phyloP scores from a whole-genome alignment of 2,888 invertebrate genomes.

The Apocheima hispidaria region DNA sequence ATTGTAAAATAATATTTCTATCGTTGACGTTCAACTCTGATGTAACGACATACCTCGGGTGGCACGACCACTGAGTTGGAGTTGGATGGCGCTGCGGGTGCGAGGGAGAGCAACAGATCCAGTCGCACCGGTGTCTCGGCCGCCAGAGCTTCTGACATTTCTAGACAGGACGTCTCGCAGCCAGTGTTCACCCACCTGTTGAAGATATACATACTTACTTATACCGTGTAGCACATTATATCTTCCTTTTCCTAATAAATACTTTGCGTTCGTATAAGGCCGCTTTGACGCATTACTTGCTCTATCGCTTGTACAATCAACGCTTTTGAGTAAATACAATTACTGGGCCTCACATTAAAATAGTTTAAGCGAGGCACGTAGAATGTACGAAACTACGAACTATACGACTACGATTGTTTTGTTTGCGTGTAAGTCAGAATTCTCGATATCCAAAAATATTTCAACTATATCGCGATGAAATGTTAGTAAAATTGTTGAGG shows the following conservation, averaged over 20 bases:
- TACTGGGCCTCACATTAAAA: too few species aligned
- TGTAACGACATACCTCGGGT: conserved; percentile 70
- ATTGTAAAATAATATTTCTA: too few species aligned
- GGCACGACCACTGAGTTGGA: conserved; percentile 91
- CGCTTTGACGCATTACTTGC: too few species aligned
- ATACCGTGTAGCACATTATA: background rate
- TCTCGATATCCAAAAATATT: too few species aligned
- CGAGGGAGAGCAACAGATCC: conserved; percentile 93
- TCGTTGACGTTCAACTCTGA: too few species aligned
- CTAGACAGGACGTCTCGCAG: conserved; percentile 92
- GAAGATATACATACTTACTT: background rate
- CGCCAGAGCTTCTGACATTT: conserved; percentile 94
- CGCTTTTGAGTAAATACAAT: too few species aligned
- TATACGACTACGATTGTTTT: background rate
- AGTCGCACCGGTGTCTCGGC: conserved; percentile 96
- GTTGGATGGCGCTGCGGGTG: conserved; percentile 92
- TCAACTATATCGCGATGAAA: background rate
- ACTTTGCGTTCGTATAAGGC: too few species aligned
- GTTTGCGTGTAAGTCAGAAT: background rate
- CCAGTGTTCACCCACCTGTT: conserved; percentile 95
- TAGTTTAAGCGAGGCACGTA: too few species aligned
- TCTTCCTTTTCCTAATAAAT: too few species aligned
- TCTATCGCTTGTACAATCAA: too few species aligned
- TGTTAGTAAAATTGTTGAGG: background rate
- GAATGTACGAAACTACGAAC: too few species aligned